A percentile compares a stretch with the other conserved stretches of the same genome.
Conservation (phyloP, 1,140 invertebrate species). For the Danaus melanippus region DNA sequence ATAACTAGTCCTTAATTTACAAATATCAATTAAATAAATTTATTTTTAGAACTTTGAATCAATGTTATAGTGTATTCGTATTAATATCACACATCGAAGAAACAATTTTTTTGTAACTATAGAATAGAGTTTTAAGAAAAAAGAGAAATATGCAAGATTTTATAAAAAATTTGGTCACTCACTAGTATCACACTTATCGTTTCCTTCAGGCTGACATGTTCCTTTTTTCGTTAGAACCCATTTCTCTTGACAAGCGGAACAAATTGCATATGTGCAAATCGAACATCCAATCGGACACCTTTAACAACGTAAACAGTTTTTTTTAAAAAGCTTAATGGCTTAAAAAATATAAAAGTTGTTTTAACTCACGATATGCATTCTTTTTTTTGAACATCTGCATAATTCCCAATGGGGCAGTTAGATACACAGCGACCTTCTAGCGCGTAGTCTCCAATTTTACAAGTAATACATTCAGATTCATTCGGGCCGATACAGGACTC, state of each 20-base stretch:
- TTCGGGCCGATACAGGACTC: constrained; percentile 86
- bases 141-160: neutral
- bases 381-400: constrained; percentile 81
- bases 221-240: constrained; percentile 81
- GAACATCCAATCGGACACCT: constrained; percentile 82
- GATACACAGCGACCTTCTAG: constrained; percentile 77
- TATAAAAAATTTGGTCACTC: constrained; percentile 23
- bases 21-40: too few species aligned
- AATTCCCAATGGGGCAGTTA: constrained; percentile 80
- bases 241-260: constrained; percentile 78
- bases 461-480: constrained; percentile 85
- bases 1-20: too few species aligned
- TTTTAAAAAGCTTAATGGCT: constrained; percentile 17
- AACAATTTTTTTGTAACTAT: neutral
- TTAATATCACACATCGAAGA: too few species aligned
- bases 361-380: constrained; percentile 77
- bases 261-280: constrained; percentile 77
- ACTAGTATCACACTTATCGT: constrained; percentile 77
- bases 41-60: too few species aligned
- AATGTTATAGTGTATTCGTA: too few species aligned
- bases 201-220: constrained; percentile 78
- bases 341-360: constrained; percentile 19
- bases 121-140: neutral
- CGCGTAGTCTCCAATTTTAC: constrained; percentile 77
- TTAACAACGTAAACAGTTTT: constrained; percentile 35